Conservation (phyloP, 92 coral and sea anemone genomes). For the Siderastrea radians region DNA sequence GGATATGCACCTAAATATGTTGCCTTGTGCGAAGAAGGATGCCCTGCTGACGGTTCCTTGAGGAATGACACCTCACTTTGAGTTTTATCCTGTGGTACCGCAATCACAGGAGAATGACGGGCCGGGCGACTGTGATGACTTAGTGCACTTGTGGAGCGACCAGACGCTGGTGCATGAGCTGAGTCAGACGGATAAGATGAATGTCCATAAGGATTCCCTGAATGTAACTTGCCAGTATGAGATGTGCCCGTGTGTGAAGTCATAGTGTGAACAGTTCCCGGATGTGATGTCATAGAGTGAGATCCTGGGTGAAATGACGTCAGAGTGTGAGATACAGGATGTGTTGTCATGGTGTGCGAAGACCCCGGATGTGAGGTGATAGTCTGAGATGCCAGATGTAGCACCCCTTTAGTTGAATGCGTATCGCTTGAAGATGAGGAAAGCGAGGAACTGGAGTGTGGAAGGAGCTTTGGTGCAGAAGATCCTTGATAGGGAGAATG, state of each 20-base stretch:
- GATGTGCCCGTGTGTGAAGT: conserved; percentile 20
- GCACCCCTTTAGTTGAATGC: conserved; percentile 15
- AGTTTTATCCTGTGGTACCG: conserved; percentile 15
- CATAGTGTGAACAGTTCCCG: background rate
- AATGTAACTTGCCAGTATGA: conserved; percentile 16
- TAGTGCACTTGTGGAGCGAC: background rate
- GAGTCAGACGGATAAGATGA: conserved; percentile 8
- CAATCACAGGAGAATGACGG: conserved; percentile 28
- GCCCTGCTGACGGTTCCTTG: background rate
- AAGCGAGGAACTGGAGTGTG: conserved; percentile 6
- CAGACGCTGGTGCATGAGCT: conserved; percentile 8
- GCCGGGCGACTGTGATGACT: conserved; percentile 10
- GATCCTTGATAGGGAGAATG: conserved; percentile 18
- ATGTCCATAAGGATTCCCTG: background rate
- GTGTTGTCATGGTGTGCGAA: background rate
- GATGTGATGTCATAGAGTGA: background rate
- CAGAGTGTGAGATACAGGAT: background rate
- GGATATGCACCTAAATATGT: background rate
- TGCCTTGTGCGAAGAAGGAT: background rate
- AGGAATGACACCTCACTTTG: background rate
- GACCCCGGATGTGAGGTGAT: background rate
- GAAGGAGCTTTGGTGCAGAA: background rate
- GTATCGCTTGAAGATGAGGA: background rate
- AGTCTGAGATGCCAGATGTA: background rate
- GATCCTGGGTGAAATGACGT: background rate